Evolutionary conservation across 2,113 vertebrate genomes (phyloP).

Genomic region (Thunnus thynnus): DNA sequence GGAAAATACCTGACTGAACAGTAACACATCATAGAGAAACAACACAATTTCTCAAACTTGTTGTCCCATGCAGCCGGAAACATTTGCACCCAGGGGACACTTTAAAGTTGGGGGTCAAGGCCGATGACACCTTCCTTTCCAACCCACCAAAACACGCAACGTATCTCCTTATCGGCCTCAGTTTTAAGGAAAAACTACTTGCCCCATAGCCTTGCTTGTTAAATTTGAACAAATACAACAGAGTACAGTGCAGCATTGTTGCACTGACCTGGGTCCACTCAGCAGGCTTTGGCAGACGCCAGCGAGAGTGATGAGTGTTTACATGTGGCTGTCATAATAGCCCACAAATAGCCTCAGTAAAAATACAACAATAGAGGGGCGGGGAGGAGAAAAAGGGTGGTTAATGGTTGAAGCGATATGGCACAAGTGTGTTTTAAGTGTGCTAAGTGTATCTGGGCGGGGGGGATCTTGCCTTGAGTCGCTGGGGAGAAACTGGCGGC

Average conservation of each 20-base stretch:
- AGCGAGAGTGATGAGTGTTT: slow-evolving; percentile 74
- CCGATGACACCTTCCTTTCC: neutral
- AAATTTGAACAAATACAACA: slow-evolving; percentile 10
- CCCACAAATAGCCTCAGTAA: slow-evolving; percentile 75
- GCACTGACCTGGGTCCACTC: slow-evolving; percentile 47
- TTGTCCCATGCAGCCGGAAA: neutral
- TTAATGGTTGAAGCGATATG: slow-evolving; percentile 45
- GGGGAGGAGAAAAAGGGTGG: slow-evolving; percentile 50
- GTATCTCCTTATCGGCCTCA: neutral
- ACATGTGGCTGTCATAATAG: slow-evolving; percentile 81
- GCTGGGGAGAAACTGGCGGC: slow-evolving; percentile 72
- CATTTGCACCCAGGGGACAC: neutral
- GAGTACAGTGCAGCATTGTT: slow-evolving; percentile 26
- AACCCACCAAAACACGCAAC: neutral
- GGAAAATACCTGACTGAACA: too few relatives aligned
- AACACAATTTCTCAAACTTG: neutral
- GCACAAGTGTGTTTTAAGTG: slow-evolving; percentile 45
- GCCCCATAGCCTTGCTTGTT: neutral
- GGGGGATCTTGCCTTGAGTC: slow-evolving; percentile 63
- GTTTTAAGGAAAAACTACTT: neutral
- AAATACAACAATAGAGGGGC: slow-evolving; percentile 78
- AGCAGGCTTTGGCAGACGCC: slow-evolving; percentile 62
- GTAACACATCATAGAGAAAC: too few relatives aligned
- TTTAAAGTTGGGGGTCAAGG: neutral
- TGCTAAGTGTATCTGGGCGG: slow-evolving; percentile 34